Evolutionary conservation across 2,113 vertebrate genomes (phyloP).

Genomic region (Aegypius monachus): DNA sequence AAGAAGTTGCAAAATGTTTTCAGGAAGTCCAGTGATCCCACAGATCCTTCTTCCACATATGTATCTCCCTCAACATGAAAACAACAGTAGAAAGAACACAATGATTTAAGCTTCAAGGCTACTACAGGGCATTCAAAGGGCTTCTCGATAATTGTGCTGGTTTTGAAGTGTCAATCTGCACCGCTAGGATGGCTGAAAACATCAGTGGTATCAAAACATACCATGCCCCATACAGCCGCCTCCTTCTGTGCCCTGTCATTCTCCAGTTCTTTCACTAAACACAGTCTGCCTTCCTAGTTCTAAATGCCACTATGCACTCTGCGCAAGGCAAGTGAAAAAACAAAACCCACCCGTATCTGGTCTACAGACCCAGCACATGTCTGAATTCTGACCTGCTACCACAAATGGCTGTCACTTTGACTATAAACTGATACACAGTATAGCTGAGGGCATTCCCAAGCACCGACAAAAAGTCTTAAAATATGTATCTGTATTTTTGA

Average conservation of each 20-base stretch:
- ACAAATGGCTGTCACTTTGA: neutral
- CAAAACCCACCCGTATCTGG: neutral
- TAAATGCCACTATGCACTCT: neutral
- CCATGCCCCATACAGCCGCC: rapidly evolving
- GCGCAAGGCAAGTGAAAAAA: neutral
- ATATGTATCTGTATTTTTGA: neutral
- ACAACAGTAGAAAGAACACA: neutral
- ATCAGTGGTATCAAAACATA: neutral
- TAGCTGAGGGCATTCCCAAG: neutral
- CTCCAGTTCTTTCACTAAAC: neutral
- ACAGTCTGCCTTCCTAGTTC: neutral
- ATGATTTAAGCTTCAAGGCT: neutral
- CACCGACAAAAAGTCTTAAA: neutral
- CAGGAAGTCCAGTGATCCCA: neutral
- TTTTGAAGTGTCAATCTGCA: neutral
- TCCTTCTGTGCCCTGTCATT: neutral
- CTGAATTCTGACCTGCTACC: neutral
- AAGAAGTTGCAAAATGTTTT: neutral
- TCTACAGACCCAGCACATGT: rapidly evolving
- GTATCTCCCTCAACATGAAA: neutral
- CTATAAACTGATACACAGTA: neutral
- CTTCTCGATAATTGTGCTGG: neutral
- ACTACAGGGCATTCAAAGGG: neutral
- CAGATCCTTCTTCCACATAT: neutral
- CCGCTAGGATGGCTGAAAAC: neutral